Base-by-base conservation (phyloP, 2,797 vertebrate species). In the Epinephelus malabaricus region DNA sequence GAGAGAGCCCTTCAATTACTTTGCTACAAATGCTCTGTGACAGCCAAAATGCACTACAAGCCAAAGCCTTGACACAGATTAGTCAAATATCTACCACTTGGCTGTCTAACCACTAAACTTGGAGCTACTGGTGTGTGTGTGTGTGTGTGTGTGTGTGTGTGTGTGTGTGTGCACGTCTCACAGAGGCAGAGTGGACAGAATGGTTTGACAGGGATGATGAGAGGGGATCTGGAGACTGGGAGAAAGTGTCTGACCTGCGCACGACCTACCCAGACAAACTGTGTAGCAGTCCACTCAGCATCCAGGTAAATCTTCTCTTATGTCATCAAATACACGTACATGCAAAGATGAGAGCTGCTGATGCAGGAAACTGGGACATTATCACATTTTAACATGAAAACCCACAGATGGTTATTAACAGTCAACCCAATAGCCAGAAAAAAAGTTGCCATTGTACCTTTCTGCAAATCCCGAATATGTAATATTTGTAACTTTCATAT, bases 131-230 rank as follows among this genome's bases (percentile, higher is more conserved):
- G 60, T 64, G 67, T 59, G 55, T 73, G 65, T 65, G 56, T 34
- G 7, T 34, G 34, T 34, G 34, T 34, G 30, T 34, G 30, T 34
- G 30, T 27, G 27, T 62, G 45, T 69, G 63, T 45, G 38, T 69
- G 38, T 71, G 47, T 76, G 46, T 83, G 61, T 81, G 30, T 81
- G 34, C 87, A 45, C 75, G 50, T 82, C 3, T 21, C 19, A 1
- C 92, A 99, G 98, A 99, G 84, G 94, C 96, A n/a, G 97, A 98
- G 85, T 99, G 98, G 98, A 97, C 97, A 0, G 96, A 97, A 13
- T 99, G 97, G 98, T 97, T 98, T 72, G 85, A 97, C 89, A 97
- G 96, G 27, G 96, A 97, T 60, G 93, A 95, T 82, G 96, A 95
- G 86, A 90, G 92, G 0, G 96, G 95, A 66, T 95, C 96, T 51